Conservation (phyloP, 2,113 vertebrate genomes). For the Alligator mississippiensis region DNA sequence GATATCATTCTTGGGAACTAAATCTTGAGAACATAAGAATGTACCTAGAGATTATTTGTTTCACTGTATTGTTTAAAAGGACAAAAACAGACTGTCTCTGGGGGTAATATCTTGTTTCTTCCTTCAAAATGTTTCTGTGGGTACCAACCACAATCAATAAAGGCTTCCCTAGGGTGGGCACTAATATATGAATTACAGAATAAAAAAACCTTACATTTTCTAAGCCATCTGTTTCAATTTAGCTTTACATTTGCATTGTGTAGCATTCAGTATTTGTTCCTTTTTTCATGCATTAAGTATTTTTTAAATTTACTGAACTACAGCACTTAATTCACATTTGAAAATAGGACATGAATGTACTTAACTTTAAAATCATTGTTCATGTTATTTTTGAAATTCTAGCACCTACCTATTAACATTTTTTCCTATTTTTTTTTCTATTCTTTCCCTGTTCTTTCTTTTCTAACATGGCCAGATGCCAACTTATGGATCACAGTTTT, state of each 20-base stretch:
- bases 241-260: neutral
- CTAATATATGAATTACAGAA: neutral
- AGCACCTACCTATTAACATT: neutral
- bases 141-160: neutral
- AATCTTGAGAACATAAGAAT: neutral
- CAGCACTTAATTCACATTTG: neutral
- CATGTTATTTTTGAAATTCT: neutral
- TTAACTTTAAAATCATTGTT: too few species aligned
- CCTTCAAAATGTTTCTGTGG: neutral
- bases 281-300: neutral
- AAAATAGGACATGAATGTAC: neutral
- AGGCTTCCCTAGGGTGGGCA: neutral
- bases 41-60: neutral
- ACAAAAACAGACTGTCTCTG: neutral
- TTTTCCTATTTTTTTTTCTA: neutral
- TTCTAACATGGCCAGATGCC: neutral
- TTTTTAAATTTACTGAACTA: neutral
- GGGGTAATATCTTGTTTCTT: neutral
- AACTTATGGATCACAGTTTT: neutral
- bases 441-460: neutral
- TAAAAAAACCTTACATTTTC: neutral
- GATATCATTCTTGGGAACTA: neutral
- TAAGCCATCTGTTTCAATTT: neutral
- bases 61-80: neutral
- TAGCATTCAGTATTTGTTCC: neutral